These are phyloP conservation scores for Oscheius sp. DNA, from an alignment of 1,140 invertebrate genomes.

Conservation along the genomic window DNA sequence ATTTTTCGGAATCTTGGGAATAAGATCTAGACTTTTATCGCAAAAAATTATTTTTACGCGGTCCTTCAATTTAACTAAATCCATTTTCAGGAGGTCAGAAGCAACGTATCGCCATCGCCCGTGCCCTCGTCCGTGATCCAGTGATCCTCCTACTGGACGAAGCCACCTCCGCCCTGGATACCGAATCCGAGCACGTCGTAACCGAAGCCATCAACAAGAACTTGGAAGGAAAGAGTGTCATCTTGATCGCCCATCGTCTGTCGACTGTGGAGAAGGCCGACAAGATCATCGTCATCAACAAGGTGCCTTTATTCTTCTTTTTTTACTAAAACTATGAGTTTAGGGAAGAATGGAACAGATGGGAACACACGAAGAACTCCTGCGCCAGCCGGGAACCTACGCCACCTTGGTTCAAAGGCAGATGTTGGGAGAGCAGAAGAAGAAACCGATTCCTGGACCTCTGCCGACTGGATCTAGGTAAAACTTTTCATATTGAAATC, in stretches of 20 bases:
- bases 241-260: slow-evolving; percentile 66
- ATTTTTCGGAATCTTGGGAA: too few relatives aligned
- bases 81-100: slow-evolving; percentile 74
- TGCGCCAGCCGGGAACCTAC: slow-evolving; percentile 27
- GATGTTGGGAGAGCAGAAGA: slow-evolving; percentile 37
- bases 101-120: slow-evolving; percentile 91
- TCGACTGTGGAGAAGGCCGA: slow-evolving; percentile 64
- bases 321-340: background rate
- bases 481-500: background rate
- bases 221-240: slow-evolving; percentile 63
- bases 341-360: slow-evolving; percentile 34
- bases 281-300: slow-evolving; percentile 63
- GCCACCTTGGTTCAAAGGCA: slow-evolving; percentile 31
- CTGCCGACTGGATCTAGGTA: slow-evolving; percentile 2
- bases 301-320: slow-evolving; percentile 39
- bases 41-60: too few relatives aligned
- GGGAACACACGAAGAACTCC: slow-evolving; percentile 33
- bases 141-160: slow-evolving; percentile 96
- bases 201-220: slow-evolving; percentile 61
- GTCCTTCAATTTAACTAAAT: too few relatives aligned
- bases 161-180: slow-evolving; percentile 94
- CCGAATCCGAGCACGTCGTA: slow-evolving; percentile 85
- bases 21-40: too few relatives aligned
- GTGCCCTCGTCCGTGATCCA: slow-evolving; percentile 89
- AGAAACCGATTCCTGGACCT: slow-evolving; percentile 9